phyloP scores from a whole-genome alignment of 2,113 vertebrate species.

The Scomber scombrus region DNA sequence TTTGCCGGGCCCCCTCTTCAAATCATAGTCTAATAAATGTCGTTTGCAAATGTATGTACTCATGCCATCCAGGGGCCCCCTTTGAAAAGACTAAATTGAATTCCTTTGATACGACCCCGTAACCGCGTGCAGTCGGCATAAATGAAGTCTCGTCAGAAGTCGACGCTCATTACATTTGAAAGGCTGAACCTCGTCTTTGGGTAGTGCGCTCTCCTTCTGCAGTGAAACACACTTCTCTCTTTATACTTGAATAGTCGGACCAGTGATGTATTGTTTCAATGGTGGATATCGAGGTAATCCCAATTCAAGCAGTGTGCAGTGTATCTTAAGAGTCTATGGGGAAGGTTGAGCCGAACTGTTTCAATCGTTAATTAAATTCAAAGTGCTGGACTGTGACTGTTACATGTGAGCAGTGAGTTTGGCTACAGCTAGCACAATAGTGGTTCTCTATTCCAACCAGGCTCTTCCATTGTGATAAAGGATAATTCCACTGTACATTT shows the following conservation, averaged over 20 bases:
- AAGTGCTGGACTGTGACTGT: constrained; percentile 29
- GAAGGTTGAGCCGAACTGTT: constrained; percentile 47
- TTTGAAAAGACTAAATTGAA: constrained; percentile 78
- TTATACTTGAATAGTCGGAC: constrained; percentile 27
- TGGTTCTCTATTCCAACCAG: too few species aligned
- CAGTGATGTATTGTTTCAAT: constrained; percentile 57
- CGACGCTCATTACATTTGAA: constrained; percentile 75
- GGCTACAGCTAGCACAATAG: neutral
- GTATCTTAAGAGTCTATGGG: constrained; percentile 40
- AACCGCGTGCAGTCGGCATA: constrained; percentile 65
- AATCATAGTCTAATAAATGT: constrained; percentile 66
- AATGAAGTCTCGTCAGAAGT: constrained; percentile 76
- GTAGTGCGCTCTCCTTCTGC: constrained; percentile 32
- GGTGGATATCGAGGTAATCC: constrained; percentile 49
- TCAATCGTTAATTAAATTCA: constrained; percentile 57
- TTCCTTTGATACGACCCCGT: constrained; percentile 71
- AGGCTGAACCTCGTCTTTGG: constrained; percentile 55
- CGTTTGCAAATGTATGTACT: constrained; percentile 61
- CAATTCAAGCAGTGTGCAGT: constrained; percentile 38
- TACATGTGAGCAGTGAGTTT: constrained; percentile 7
- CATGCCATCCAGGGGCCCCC: constrained; percentile 52
- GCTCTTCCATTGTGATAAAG: too few species aligned
- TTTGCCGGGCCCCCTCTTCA: constrained; percentile 55
- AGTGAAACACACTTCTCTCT: constrained; percentile 28
- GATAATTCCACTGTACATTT: too few species aligned